Conservation (phyloP, 2,888 invertebrate genomes). For the Cerastis rubricosa region DNA sequence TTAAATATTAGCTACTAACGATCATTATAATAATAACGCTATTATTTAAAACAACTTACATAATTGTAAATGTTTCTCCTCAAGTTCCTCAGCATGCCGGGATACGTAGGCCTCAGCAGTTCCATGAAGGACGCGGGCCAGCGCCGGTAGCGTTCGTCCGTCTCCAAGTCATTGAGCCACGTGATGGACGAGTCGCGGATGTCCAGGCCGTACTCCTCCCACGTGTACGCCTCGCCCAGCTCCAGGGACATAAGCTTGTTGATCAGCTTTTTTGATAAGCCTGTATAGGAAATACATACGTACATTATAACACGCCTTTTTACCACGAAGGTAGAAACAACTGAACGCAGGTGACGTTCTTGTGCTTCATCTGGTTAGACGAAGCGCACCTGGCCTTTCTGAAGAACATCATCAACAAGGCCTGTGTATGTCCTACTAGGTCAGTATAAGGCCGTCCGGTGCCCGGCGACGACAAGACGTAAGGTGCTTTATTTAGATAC, state of each 20-base stretch:
- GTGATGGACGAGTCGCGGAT: conserved; percentile 97
- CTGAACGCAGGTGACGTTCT: too few species aligned
- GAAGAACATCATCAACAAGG: too few species aligned
- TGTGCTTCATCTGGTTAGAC: too few species aligned
- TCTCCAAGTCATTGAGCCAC: conserved; percentile 99
- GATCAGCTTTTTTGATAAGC: conserved; percentile 92
- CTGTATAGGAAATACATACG: conserved; percentile 71
- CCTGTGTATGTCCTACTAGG: too few species aligned
- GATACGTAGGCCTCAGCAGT: conserved; percentile 98
- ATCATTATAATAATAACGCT: background rate
- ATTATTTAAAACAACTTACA: conserved; percentile 83
- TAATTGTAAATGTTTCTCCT: conserved; percentile 96
- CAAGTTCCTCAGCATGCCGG: conserved; percentile 98
- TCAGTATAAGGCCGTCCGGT: too few species aligned
- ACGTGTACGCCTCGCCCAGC: conserved; percentile 90
- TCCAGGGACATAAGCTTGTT: conserved; percentile 93
- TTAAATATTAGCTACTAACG: background rate
- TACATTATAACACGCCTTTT: too few species aligned
- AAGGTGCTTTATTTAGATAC: too few species aligned
- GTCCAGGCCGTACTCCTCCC: conserved; percentile 97
- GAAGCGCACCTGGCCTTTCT: too few species aligned
- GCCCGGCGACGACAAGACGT: too few species aligned
- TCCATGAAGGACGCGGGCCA: conserved; percentile 98
- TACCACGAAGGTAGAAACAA: too few species aligned
- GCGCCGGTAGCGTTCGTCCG: conserved; percentile 95